Conservation (phyloP, 2,797 vertebrate species). For the Notolepis coatsorum region DNA sequence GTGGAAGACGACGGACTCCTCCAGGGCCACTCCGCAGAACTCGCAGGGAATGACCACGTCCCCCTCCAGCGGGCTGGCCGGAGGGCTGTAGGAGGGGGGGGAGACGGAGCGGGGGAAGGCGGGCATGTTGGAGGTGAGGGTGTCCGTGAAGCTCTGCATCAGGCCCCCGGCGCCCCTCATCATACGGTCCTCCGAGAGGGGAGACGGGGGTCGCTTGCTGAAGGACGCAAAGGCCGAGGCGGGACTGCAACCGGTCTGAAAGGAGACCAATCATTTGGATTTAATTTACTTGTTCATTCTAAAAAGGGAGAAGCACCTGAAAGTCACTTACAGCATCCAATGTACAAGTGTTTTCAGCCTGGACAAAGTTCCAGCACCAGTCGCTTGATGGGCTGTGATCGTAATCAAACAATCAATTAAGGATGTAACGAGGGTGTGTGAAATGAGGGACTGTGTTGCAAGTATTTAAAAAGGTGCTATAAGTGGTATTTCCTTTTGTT, state of each 20-base stretch:
- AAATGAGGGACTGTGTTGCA: no score
- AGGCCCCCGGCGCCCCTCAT: slow-evolving; percentile 56
- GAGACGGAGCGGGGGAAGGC: slow-evolving; percentile 71
- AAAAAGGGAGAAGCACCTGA: no score
- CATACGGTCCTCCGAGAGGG: slow-evolving; percentile 60
- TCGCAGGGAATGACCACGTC: slow-evolving; percentile 93
- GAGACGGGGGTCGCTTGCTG: slow-evolving; percentile 83
- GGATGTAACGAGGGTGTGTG: no score
- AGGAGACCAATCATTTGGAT: no score
- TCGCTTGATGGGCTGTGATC: no score
- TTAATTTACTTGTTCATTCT: no score
- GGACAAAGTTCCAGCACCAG: no score
- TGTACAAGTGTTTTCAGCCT: no score
- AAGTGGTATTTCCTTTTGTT: no score
- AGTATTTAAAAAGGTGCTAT: no score
- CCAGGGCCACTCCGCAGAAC: slow-evolving; percentile 93
- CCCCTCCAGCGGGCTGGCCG: slow-evolving; percentile 74
- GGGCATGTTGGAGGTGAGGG: slow-evolving; percentile 74
- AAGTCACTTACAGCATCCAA: no score
- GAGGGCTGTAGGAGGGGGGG: slow-evolving; percentile 77
- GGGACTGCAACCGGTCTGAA: slow-evolving; percentile 93
- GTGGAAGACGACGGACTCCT: slow-evolving; percentile 92
- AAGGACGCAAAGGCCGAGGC: slow-evolving; percentile 89
- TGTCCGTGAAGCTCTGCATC: slow-evolving; percentile 63
- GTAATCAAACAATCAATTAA: no score